phyloP scores from a whole-genome alignment of 2,888 invertebrate species.

The Metellina segmentata region DNA sequence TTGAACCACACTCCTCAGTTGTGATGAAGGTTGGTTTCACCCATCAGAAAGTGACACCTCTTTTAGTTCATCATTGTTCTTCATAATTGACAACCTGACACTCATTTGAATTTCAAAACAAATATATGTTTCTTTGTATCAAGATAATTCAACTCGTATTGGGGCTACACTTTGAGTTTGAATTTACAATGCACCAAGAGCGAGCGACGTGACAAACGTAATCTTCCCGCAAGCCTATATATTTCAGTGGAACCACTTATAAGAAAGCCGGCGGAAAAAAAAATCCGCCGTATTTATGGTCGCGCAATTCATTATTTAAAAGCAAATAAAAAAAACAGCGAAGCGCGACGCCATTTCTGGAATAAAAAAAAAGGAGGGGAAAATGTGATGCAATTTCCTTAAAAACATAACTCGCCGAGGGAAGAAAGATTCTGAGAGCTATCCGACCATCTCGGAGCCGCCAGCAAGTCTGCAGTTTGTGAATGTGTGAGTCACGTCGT shows the following conservation, averaged over 20 bases:
- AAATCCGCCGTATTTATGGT: not conserved
- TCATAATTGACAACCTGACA: too few relatives aligned
- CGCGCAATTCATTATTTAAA: conserved; percentile 36
- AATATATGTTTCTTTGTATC: not conserved
- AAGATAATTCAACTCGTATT: not conserved
- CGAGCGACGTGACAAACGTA: not conserved
- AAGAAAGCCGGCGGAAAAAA: not conserved
- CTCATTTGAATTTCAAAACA: too few relatives aligned
- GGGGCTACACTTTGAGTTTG: not conserved
- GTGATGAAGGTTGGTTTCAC: too few relatives aligned
- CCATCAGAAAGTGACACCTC: too few relatives aligned
- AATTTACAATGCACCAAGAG: not conserved
- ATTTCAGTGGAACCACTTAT: not conserved
- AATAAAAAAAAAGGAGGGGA: conserved; percentile 20
- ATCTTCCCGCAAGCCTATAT: not conserved
- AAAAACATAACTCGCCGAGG: conserved; percentile 59
- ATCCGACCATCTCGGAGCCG: conserved; percentile 56
- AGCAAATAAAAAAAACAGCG: not conserved
- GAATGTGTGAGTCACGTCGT: conserved; percentile 69
- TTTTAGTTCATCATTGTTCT: too few relatives aligned
- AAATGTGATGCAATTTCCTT: conserved; percentile 68
- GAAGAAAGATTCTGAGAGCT: conserved; percentile 22
- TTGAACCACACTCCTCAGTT: too few relatives aligned
- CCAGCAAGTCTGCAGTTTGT: conserved; percentile 67
- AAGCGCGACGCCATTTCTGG: conserved; percentile 48